These are phyloP conservation scores for Olivierus martensii DNA, from an alignment of 1,140 invertebrate genomes.

Conservation along the genomic window DNA sequence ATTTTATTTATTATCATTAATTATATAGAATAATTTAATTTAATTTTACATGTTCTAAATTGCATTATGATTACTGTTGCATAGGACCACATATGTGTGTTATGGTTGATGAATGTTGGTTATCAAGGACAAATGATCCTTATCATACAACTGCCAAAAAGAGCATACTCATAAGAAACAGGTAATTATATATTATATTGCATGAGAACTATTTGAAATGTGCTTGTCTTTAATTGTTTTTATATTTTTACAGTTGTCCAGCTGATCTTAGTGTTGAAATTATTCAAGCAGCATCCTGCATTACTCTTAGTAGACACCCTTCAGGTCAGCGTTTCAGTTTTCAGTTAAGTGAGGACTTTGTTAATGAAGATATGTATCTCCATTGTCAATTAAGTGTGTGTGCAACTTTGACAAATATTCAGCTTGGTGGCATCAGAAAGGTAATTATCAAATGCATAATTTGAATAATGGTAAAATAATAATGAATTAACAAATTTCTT, in stretches of 20 bases:
- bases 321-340: constrained; percentile 9
- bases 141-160: background rate
- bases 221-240: background rate
- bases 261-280: constrained; percentile 13
- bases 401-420: constrained; percentile 1
- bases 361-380: constrained; percentile 8
- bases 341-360: constrained; percentile 12
- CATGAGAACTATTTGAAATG: background rate
- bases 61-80: background rate
- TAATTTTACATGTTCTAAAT: background rate
- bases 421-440: constrained; percentile 2
- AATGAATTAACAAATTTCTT: background rate
- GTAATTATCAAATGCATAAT: background rate
- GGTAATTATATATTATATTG: constrained; percentile 1
- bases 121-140: constrained; percentile 2
- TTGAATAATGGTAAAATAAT: background rate
- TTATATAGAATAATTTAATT: too few relatives aligned
- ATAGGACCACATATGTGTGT: constrained; percentile 10
- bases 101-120: constrained; percentile 12
- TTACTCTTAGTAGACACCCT: background rate
- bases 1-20: background rate
- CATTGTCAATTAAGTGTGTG: constrained; percentile 12
- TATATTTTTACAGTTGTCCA: constrained; percentile 6
- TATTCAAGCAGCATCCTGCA: constrained; percentile 3
- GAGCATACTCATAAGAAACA: constrained; percentile 10